A percentile compares a stretch with the other conserved stretches of the same genome.
These are phyloP conservation scores for Micropoecilia bifurca DNA, from an alignment of 2,797 vertebrate genomes.

Conservation along the genomic window DNA sequence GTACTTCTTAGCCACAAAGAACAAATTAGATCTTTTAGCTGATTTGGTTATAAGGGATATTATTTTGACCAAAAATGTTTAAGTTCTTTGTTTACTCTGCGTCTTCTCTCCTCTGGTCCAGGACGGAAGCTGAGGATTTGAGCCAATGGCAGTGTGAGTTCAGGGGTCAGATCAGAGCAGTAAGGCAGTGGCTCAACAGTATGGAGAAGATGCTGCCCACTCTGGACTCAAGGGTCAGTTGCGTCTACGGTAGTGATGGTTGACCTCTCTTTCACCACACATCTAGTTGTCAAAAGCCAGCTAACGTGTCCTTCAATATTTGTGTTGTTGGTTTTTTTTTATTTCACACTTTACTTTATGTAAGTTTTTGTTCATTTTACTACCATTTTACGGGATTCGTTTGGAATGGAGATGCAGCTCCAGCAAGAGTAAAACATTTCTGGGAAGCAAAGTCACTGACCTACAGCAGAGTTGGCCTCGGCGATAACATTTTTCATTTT, in stretches of 20 bases:
- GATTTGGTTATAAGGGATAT: not conserved
- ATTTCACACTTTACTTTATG: not conserved
- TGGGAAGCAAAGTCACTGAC: not conserved
- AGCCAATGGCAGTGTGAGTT: constrained; percentile 80
- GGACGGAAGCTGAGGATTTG: constrained; percentile 66
- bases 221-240: constrained; percentile 76
- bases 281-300: not conserved
- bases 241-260: constrained; percentile 11
- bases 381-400: not conserved
- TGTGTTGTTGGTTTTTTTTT: not conserved
- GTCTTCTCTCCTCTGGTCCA: constrained; percentile 31
- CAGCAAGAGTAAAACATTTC: not conserved
- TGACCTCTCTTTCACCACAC: constrained; percentile 3
- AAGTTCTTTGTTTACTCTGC: not conserved
- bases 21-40: constrained; percentile 41
- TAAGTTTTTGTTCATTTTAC: not conserved
- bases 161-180: constrained; percentile 83
- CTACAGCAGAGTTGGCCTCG: not conserved
- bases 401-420: not conserved
- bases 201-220: constrained; percentile 85
- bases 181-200: constrained; percentile 84
- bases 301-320: not conserved
- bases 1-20: not conserved
- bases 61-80: not conserved
- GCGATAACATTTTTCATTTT: not conserved